Conservation (phyloP, 1,140 invertebrate genomes). For the Neodiprion virginianus region DNA sequence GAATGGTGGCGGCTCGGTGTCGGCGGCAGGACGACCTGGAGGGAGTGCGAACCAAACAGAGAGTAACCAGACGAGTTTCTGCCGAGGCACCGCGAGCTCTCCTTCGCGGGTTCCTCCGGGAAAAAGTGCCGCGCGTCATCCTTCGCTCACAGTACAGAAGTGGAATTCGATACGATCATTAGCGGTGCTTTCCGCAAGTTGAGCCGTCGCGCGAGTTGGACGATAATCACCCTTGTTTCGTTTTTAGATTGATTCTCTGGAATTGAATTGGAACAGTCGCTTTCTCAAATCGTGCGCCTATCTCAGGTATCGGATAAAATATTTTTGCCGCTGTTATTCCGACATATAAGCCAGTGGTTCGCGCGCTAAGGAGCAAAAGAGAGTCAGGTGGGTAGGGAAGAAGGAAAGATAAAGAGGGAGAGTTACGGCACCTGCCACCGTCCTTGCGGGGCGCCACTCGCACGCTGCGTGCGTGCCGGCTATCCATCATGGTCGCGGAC, state of each 20-base stretch:
- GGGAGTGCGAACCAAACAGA: slow-evolving; percentile 38
- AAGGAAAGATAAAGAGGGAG: slow-evolving; percentile 7
- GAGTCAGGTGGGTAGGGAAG: neutral
- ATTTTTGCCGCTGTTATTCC: no score
- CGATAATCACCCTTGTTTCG: no score
- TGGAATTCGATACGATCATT: no score
- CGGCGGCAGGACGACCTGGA: slow-evolving; percentile 35
- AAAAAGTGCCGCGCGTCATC: neutral
- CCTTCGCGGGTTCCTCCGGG: slow-evolving; percentile 22
- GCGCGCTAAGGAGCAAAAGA: neutral
- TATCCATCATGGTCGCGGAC: slow-evolving; percentile 70
- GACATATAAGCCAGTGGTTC: no score
- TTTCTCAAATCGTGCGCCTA: no score
- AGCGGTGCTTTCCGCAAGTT: no score
- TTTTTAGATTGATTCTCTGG: no score
- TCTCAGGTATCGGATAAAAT: no score
- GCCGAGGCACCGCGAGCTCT: slow-evolving; percentile 47
- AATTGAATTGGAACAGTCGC: no score
- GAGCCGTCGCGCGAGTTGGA: no score
- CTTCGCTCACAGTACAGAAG: no score
- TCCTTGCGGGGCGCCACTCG: slow-evolving; percentile 58
- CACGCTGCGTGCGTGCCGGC: slow-evolving; percentile 58
- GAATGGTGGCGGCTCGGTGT: slow-evolving; percentile 16
- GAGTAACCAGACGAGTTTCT: slow-evolving; percentile 59
- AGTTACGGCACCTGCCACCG: slow-evolving; percentile 59